A percentile compares a stretch with the other conserved stretches of the same genome.
phyloP scores from a whole-genome alignment of 1,140 invertebrate genomes.

The Heliconius nattereri region DNA sequence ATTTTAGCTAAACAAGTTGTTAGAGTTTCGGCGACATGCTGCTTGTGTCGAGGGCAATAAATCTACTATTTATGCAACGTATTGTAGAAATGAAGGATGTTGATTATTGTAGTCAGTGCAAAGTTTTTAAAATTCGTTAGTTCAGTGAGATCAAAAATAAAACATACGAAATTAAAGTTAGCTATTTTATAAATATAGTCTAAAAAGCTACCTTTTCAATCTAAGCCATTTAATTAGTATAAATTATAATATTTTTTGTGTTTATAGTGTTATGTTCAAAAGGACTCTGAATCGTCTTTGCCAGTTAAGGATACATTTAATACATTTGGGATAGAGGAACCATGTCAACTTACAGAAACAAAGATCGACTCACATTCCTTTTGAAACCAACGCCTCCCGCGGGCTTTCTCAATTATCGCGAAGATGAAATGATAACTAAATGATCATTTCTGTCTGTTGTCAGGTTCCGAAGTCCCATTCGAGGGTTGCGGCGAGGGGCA shows the following conservation, averaged over 20 bases:
- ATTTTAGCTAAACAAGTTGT: conserved; percentile 62
- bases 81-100: neutral
- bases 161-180: no score
- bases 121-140: no score
- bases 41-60: conserved; percentile 18
- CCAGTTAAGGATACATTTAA: conserved; percentile 52
- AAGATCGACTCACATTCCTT: conserved; percentile 81
- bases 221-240: neutral
- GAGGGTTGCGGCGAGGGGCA: conserved; percentile 70
- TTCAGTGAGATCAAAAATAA: no score
- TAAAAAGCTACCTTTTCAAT: neutral
- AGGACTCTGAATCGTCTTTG: conserved; percentile 81
- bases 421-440: conserved; percentile 75
- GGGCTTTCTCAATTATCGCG: conserved; percentile 37
- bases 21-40: conserved; percentile 37
- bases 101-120: neutral
- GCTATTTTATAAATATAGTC: no score
- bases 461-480: conserved; percentile 81
- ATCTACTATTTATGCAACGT: conserved; percentile 3
- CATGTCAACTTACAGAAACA: conserved; percentile 78
- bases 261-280: conserved; percentile 71
- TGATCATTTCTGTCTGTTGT: conserved; percentile 83
- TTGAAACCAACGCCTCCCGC: conserved; percentile 64
- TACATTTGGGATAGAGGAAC: conserved; percentile 73
- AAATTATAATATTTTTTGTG: conserved; percentile 8